A percentile compares a stretch with the other conserved stretches of the same genome.
Evolutionary conservation across 1,140 invertebrate genomes (phyloP).

Genomic region (Sarcophaga peregrina): DNA sequence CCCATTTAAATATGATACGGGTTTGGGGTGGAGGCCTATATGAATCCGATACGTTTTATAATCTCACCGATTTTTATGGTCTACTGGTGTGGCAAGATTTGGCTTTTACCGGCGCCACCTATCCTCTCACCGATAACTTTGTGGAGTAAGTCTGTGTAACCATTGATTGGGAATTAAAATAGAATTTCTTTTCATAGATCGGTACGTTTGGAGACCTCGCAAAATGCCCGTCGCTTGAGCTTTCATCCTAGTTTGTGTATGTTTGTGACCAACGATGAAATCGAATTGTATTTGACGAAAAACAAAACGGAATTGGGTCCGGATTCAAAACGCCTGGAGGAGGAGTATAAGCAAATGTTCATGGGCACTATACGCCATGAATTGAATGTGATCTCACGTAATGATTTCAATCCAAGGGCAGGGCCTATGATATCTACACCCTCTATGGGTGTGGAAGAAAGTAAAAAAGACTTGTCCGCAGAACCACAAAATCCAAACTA

Average conservation of each 20-base stretch:
- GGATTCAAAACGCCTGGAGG: conserved; percentile 73
- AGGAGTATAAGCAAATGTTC: conserved; percentile 90
- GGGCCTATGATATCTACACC: conserved; percentile 81
- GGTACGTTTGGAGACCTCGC: conserved; percentile 81
- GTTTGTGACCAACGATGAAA: conserved; percentile 97
- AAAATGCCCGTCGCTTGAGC: conserved; percentile 87
- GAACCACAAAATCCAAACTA: conserved; percentile 83
- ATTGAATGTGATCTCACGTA: conserved; percentile 72
- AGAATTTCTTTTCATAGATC: conserved; percentile 55
- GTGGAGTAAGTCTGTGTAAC: conserved; percentile 66
- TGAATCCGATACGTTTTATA: conserved; percentile 93
- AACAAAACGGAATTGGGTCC: conserved; percentile 82
- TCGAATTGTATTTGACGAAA: conserved; percentile 86
- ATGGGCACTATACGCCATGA: conserved; percentile 79
- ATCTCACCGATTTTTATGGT: conserved; percentile 82
- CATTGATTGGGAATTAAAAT: background rate
- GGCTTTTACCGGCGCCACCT: conserved; percentile 96
- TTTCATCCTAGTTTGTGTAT: conserved; percentile 89
- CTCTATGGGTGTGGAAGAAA: conserved; percentile 85
- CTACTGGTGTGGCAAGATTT: conserved; percentile 94
- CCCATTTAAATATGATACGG: conserved; percentile 93
- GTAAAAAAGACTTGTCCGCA: conserved; percentile 75
- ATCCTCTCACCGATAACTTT: conserved; percentile 82
- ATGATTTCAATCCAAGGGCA: conserved; percentile 55
- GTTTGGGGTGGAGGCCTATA: conserved; percentile 99